Base-by-base conservation (phyloP, 2,888 invertebrate species). In the Drosophila ezoana region DNA sequence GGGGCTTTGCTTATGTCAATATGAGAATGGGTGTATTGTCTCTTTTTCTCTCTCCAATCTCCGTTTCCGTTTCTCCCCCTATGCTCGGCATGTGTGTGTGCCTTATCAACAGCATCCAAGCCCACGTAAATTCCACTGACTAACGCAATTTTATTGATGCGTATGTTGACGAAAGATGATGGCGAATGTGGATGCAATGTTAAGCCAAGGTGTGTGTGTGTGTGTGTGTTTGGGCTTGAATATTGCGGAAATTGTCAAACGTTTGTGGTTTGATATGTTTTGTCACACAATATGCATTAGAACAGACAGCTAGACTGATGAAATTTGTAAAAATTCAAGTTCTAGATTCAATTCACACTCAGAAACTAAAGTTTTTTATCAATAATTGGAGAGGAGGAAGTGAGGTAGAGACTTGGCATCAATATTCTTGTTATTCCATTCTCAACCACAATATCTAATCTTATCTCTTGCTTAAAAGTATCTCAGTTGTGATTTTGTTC, bases 81-180 rank as follows among this genome's bases (percentile, higher is more conserved):
- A 16, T 43, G 28, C 2, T 16, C 20, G 20, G 47, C 47, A 45
- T 41, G 14, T 40, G 40, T 61, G 59, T 53, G 51, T 47, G 68
- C 73, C 80, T 85, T 82, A 85, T 86, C 83, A 73, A 56, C 71
- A 68, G 49, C 49, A 69, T 56, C 69, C 73, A 80, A 78, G 68
- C 78, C 63, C 78, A 78, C 76, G 76, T 68, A 67, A 67, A 61
- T 67, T 76, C 60, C 72, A 53, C 53, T 44, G 62, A 69, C 60
- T 54, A 53, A 58, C 68, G 60, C 61, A 57, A 77, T 79, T 76
- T 69, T 65, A 84, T 76, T 77, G 71, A 66, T 72, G 74, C 63
- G 63, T 56, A 64, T 61, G 63, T 72, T 76, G 65, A 77, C 64
- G 72, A 75, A 70, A 74, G 62, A 77, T 76, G 77, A 76, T 56